Evolutionary conservation across 2,113 vertebrate species (phyloP).

Genomic region (Seriola dumerili): DNA sequence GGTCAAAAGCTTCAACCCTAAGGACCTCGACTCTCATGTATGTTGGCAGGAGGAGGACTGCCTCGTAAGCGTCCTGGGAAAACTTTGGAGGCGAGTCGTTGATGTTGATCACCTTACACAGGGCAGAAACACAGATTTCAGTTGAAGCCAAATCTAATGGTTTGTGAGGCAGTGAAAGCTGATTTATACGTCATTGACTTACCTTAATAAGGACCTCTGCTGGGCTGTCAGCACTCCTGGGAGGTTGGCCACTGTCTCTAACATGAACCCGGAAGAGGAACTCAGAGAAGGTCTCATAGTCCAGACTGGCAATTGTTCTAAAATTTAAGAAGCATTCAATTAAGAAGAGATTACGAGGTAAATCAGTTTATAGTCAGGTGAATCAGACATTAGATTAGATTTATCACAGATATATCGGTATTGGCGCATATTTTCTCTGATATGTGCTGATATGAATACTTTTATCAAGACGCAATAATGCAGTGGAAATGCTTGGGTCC

Average conservation of each 20-base stretch:
- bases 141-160: too few relatives aligned
- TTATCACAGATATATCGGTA: too few relatives aligned
- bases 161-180: neutral
- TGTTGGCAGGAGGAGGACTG: constrained; percentile 92
- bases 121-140: neutral
- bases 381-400: neutral
- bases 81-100: constrained; percentile 97
- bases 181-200: constrained; percentile 26
- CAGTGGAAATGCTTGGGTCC: too few relatives aligned
- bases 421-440: too few relatives aligned
- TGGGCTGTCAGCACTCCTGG: constrained; percentile 89
- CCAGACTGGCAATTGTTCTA: constrained; percentile 91
- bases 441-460: too few relatives aligned
- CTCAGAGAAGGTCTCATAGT: constrained; percentile 91
- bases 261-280: constrained; percentile 95
- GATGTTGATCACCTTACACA: constrained; percentile 88
- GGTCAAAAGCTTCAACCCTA: constrained; percentile 91
- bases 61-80: constrained; percentile 91
- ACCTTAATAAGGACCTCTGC: constrained; percentile 92
- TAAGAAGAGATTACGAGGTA: neutral
- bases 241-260: constrained; percentile 93
- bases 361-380: neutral
- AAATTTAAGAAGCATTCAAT: constrained; percentile 18
- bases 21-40: constrained; percentile 93
- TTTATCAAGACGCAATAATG: too few relatives aligned